Evolutionary conservation across 2,888 invertebrate species (phyloP).

Genomic region (Leucophora obtusa): DNA sequence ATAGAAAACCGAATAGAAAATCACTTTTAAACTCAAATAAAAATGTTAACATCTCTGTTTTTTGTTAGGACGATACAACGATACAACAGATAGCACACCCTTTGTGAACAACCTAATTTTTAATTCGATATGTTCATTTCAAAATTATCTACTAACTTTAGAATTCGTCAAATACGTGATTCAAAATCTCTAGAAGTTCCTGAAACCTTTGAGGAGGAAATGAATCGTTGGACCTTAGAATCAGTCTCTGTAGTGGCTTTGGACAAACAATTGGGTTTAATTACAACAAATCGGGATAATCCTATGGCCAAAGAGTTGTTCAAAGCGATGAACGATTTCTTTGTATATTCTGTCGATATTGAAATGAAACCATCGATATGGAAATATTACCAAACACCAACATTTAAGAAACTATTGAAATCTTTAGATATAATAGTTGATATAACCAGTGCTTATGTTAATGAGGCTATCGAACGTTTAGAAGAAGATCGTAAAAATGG

Average conservation of each 20-base stretch:
- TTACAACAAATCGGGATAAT: conserved; percentile 64
- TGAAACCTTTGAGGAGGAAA: conserved; percentile 79
- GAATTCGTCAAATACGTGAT: conserved; percentile 75
- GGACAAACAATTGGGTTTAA: conserved; percentile 75
- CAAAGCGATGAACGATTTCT: conserved; percentile 61
- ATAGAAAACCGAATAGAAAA: too few relatives aligned
- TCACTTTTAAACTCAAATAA: too few relatives aligned
- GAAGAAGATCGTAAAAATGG: conserved; percentile 60
- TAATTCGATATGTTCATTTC: too few relatives aligned
- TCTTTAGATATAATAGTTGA: conserved; percentile 67
- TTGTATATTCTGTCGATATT: conserved; percentile 63
- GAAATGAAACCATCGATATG: conserved; percentile 71
- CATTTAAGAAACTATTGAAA: conserved; percentile 65
- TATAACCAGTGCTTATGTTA: conserved; percentile 71
- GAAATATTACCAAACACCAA: conserved; percentile 68
- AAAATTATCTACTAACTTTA: conserved; percentile 56
- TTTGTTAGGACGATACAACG: too few relatives aligned
- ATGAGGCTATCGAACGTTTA: conserved; percentile 72
- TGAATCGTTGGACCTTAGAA: conserved; percentile 82
- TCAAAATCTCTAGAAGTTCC: conserved; percentile 75
- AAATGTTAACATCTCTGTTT: too few relatives aligned
- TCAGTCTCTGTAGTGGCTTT: conserved; percentile 79
- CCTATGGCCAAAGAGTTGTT: conserved; percentile 66
- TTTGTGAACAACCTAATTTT: too few relatives aligned
- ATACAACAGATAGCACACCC: too few relatives aligned